Evolutionary conservation across 1,140 invertebrate genomes (phyloP), one percentile per base, ranked within the genome.

Genomic region (Apis laboriosa): DNA sequence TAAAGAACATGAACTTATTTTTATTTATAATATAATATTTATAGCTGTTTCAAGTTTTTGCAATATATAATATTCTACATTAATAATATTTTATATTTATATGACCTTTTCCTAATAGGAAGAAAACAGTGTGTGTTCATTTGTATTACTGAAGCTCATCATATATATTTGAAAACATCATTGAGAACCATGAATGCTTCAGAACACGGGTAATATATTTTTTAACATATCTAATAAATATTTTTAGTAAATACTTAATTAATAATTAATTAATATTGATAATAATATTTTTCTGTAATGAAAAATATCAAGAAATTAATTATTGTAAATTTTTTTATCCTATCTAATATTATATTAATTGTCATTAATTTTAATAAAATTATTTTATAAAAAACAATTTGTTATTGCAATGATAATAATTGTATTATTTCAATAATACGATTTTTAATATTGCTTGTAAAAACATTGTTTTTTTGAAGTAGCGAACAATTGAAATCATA

Each of bases 131-230:
- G 68, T 76, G 79, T 83, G 82, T 88, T 84, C 82, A 76, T 86
- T 86, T 66, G 8, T 77, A 72, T 49, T 86, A 84, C 67, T 70
- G 88, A 86, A 86, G 84, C 49, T 86, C 49, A 24, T 80, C 84
- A n/a, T 67, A 76, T 68, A 86, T 28, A 77, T 73, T 86, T 68
- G 53, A 90, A 89, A 90, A 75, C 84, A 71, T 85, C 83, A 87
- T 89, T 90, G 90, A 92, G 84, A 92, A 96, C 91, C 89, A 96
- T 97, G 96, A 97, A 97, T 95, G 95, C 96, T 92, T 96, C 96
- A 91, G 96, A 97, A 95, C 96, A 96, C 95, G 96, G 96, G 96
- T 97, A 96, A 96, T 86, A 87, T 74, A 84, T 80, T 80, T 83
- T 74, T 17, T 49, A 17, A 51, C 74, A 60, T n/a, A 70, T 28